phyloP scores from a whole-genome alignment of 1,140 invertebrate genomes.

The Eriocheir sinensis region DNA sequence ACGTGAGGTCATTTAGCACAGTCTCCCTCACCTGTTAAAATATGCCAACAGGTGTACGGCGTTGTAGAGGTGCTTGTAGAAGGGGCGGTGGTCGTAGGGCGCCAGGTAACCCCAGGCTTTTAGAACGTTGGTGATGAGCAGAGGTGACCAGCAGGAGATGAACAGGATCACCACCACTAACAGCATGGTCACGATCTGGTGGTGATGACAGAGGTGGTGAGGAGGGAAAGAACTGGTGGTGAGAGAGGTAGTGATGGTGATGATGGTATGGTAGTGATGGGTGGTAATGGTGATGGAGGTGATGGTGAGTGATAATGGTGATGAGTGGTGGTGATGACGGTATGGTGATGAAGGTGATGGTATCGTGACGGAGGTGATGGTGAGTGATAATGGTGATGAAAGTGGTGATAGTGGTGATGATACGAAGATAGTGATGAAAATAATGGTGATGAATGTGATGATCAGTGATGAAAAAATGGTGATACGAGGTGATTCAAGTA shows the following conservation, averaged over 20 bases:
- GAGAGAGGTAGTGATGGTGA: not conserved
- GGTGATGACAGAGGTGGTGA: not conserved
- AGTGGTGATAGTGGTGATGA: not conserved
- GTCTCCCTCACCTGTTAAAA: slow-evolving; percentile 85
- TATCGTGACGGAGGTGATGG: not conserved
- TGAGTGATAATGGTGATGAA: not conserved
- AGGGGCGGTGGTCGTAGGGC: slow-evolving; percentile 79
- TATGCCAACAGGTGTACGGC: slow-evolving; percentile 87
- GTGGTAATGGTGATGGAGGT: not conserved
- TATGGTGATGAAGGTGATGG: not conserved
- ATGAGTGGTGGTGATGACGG: not conserved
- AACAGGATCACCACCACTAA: slow-evolving; percentile 88
- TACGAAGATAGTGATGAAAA: not conserved
- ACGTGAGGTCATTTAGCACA: too few relatives aligned
- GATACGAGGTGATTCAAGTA: too few relatives aligned
- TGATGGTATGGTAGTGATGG: not conserved
- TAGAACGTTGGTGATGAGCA: slow-evolving; percentile 86
- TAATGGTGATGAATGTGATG: not conserved
- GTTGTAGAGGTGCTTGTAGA: slow-evolving; percentile 85
- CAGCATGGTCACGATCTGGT: slow-evolving; percentile 88
- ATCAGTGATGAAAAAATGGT: not conserved
- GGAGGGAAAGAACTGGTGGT: not conserved
- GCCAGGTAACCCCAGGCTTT: slow-evolving; percentile 85
- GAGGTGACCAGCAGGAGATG: slow-evolving; percentile 87
- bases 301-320: not conserved